These are phyloP conservation scores for Agapornis roseicollis DNA, from an alignment of 2,113 vertebrate genomes.

Conservation along the genomic window DNA sequence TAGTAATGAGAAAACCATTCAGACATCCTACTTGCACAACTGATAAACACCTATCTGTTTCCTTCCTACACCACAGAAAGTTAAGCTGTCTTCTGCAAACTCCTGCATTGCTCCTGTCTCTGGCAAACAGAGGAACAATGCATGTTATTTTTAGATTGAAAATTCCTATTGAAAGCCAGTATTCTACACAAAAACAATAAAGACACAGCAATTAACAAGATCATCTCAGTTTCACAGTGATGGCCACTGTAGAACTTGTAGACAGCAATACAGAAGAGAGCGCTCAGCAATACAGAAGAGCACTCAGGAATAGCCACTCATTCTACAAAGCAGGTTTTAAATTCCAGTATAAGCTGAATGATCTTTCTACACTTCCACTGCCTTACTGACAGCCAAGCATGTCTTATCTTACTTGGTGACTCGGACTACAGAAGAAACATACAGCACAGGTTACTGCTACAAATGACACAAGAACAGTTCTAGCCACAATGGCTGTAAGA, in stretches of 20 bases:
- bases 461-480: not conserved
- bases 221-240: not conserved
- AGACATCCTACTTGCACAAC: not conserved
- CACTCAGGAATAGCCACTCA: not conserved
- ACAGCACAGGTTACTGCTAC: not conserved
- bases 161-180: not conserved
- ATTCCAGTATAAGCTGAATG: not conserved
- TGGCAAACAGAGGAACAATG: not conserved
- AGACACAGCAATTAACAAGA: not conserved
- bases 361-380: not conserved
- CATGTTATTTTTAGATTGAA: not conserved
- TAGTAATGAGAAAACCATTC: not conserved
- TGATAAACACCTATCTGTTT: not conserved
- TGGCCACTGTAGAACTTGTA: not conserved
- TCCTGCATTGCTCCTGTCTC: not conserved
- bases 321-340: not conserved
- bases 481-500: rapidly evolving
- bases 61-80: not conserved
- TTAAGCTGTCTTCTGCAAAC: not conserved
- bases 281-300: not conserved
- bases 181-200: not conserved
- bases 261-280: not conserved
- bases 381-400: not conserved
- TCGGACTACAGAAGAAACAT: not conserved
- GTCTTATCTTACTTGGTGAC: not conserved